A percentile compares a stretch with the other conserved stretches of the same genome.
Evolutionary conservation across 2,888 invertebrate genomes (phyloP).

Genomic region (Vanessa cardui): DNA sequence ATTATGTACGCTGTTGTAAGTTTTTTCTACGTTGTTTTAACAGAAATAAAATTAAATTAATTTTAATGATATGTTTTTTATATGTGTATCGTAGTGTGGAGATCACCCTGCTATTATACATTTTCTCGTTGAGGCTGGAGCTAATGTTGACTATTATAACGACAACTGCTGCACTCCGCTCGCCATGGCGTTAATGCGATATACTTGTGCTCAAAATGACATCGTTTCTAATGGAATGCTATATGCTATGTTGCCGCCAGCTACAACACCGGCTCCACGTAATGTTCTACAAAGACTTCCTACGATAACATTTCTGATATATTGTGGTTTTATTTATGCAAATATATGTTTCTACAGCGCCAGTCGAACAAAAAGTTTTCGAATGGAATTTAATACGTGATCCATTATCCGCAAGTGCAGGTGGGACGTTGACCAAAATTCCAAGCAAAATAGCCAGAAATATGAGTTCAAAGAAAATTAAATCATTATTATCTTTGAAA

Average conservation of each 20-base stretch:
- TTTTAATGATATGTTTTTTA: background rate
- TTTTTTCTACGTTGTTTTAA: constrained; percentile 30
- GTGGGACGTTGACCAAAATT: constrained; percentile 37
- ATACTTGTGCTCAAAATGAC: constrained; percentile 54
- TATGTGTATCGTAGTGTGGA: constrained; percentile 52
- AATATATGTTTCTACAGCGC: constrained; percentile 12
- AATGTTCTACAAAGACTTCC: constrained; percentile 36
- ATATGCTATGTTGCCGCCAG: constrained; percentile 56
- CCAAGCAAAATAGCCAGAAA: constrained; percentile 49
- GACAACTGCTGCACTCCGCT: constrained; percentile 82
- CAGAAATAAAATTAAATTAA: too few species aligned
- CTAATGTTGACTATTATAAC: constrained; percentile 73
- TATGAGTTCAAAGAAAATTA: constrained; percentile 47
- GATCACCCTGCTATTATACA: constrained; percentile 62
- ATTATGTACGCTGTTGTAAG: constrained; percentile 80
- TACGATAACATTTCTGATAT: background rate
- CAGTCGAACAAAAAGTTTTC: constrained; percentile 44
- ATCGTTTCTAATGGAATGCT: constrained; percentile 51
- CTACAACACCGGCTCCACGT: constrained; percentile 43
- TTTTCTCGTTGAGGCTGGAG: constrained; percentile 78
- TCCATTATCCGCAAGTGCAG: constrained; percentile 16
- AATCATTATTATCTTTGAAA: constrained; percentile 47
- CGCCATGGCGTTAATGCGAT: constrained; percentile 66
- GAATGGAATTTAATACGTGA: constrained; percentile 63
- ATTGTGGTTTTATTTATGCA: background rate